Percentiles rank a stretch among this genome's conserved stretches.
These are phyloP conservation scores for Brachionus angularis DNA, from an alignment of 1,140 invertebrate species.

Conservation along the genomic window DNA sequence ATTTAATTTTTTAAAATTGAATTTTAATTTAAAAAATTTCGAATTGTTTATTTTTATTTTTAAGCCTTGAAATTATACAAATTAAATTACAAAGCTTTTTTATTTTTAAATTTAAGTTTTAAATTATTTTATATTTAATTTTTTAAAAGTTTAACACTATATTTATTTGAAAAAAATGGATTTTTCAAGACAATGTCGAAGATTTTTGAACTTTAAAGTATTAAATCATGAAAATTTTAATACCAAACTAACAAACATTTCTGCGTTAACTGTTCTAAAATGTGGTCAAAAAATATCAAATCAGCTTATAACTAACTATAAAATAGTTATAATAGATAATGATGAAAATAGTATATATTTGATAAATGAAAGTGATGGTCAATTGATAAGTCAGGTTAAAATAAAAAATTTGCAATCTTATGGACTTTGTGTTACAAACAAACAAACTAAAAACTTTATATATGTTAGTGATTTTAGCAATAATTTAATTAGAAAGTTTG, in stretches of 20 bases:
- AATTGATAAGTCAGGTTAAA: background rate
- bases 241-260: background rate
- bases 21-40: too few relatives aligned
- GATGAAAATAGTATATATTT: background rate
- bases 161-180: background rate
- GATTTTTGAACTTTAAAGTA: background rate
- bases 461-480: background rate
- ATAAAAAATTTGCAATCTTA: background rate
- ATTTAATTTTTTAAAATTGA: too few relatives aligned
- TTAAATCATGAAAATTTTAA: background rate
- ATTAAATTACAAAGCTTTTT: too few relatives aligned
- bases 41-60: too few relatives aligned
- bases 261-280: background rate
- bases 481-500: background rate
- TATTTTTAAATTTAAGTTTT: too few relatives aligned
- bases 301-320: background rate
- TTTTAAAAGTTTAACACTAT: too few relatives aligned
- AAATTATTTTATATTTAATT: too few relatives aligned
- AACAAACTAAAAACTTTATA: background rate
- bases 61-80: too few relatives aligned
- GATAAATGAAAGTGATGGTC: background rate
- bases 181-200: background rate
- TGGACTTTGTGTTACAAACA: background rate
- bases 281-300: background rate
- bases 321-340: background rate